phyloP scores from a whole-genome alignment of 2,113 vertebrate species.

The Hypomesus transpacificus region DNA sequence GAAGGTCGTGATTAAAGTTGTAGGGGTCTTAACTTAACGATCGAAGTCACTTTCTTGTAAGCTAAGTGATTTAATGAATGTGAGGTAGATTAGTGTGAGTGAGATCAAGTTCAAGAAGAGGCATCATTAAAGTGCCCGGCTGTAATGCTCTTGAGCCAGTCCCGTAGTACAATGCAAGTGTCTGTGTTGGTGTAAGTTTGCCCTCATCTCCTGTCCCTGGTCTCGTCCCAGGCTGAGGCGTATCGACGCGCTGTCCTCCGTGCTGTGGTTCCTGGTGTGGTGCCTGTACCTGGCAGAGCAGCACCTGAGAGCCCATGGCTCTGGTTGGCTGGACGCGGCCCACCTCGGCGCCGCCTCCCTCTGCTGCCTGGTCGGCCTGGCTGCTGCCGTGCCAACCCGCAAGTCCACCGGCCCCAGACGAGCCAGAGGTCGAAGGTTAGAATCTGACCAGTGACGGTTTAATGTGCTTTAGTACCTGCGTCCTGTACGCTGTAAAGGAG shows the following conservation, averaged over 20 bases:
- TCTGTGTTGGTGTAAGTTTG: too few relatives aligned
- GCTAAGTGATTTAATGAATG: too few relatives aligned
- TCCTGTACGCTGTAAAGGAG: background rate
- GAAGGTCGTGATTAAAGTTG: too few relatives aligned
- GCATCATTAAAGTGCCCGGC: too few relatives aligned
- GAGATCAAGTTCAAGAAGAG: too few relatives aligned
- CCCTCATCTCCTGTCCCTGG: background rate
- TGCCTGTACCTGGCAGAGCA: constrained; percentile 76
- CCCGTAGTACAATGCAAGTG: too few relatives aligned
- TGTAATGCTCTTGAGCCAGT: too few relatives aligned
- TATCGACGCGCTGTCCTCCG: constrained; percentile 82
- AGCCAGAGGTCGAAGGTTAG: constrained; percentile 95
- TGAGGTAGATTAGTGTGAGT: too few relatives aligned
- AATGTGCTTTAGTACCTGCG: constrained; percentile 48
- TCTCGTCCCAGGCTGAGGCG: constrained; percentile 78
- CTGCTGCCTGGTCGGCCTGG: constrained; percentile 91
- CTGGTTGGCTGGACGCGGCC: constrained; percentile 80
- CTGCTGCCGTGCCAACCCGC: constrained; percentile 84
- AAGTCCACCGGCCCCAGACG: constrained; percentile 80
- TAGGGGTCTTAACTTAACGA: too few relatives aligned
- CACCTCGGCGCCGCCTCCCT: constrained; percentile 78
- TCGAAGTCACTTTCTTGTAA: too few relatives aligned
- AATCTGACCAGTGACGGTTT: constrained; percentile 81
- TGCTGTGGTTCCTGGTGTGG: constrained; percentile 87
- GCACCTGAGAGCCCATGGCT: constrained; percentile 65